These are phyloP conservation scores for Ptychobarbus kaznakovi DNA, from an alignment of 2,797 vertebrate genomes.

Conservation along the genomic window DNA sequence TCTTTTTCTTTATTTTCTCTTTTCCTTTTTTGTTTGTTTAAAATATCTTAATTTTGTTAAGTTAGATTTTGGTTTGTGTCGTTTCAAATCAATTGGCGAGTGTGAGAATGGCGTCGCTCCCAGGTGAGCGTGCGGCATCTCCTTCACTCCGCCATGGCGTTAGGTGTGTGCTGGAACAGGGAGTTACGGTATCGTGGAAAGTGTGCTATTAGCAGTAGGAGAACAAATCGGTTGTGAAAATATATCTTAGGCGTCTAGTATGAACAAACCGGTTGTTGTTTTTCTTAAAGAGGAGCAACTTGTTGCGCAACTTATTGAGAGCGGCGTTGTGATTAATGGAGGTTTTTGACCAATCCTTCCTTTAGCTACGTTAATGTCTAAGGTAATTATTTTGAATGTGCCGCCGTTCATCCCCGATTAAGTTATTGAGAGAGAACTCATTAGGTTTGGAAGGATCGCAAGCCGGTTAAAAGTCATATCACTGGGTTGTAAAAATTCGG, in stretches of 20 bases:
- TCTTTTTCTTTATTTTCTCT: no score
- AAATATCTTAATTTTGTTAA: no score
- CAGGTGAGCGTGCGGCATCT: no score
- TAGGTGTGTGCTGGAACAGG: not conserved
- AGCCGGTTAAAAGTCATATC: not conserved
- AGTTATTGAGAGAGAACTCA: not conserved
- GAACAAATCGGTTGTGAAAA: not conserved
- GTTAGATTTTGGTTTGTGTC: no score
- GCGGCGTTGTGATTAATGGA: not conserved
- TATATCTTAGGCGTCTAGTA: not conserved
- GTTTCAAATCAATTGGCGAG: no score
- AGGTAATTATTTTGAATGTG: not conserved
- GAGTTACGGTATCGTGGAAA: not conserved
- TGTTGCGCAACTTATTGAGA: not conserved
- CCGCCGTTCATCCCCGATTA: not conserved
- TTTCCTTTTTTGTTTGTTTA: no score
- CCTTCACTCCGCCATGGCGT: not conserved
- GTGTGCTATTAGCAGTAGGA: not conserved
- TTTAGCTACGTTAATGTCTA: not conserved
- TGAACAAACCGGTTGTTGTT: not conserved
- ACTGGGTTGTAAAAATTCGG: not conserved
- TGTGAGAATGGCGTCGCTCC: no score
- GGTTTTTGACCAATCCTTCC: not conserved
- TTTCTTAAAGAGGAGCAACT: not conserved
- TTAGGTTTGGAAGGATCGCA: not conserved